Evolutionary conservation across 2,888 invertebrate genomes (phyloP).

Genomic region (Julus scandinavius): DNA sequence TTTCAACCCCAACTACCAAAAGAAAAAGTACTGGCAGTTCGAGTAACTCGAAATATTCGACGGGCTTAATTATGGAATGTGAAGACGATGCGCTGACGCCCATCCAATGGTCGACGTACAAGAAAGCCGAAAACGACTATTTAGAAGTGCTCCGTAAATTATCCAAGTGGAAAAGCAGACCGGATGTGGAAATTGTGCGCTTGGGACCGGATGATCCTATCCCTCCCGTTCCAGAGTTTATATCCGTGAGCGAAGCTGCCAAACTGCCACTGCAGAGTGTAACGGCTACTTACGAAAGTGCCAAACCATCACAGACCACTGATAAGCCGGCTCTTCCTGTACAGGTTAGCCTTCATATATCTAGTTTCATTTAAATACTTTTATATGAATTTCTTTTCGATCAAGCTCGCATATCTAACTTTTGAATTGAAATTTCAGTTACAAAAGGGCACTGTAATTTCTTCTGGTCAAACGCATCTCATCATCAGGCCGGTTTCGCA

Average conservation of each 20-base stretch:
- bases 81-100: slow-evolving; percentile 52
- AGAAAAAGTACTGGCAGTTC: slow-evolving; percentile 28
- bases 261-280: background rate
- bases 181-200: slow-evolving; percentile 49
- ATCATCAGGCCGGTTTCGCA: background rate
- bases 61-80: slow-evolving; percentile 53
- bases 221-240: slow-evolving; percentile 45
- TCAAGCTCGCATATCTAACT: background rate
- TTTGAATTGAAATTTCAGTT: background rate
- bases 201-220: slow-evolving; percentile 50
- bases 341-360: background rate
- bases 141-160: slow-evolving; percentile 48
- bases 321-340: background rate
- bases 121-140: slow-evolving; percentile 55
- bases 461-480: background rate
- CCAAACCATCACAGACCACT: background rate
- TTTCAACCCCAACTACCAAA: background rate
- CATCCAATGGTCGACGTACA: slow-evolving; percentile 50
- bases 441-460: background rate
- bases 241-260: slow-evolving; percentile 49
- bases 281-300: background rate
- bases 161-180: slow-evolving; percentile 45
- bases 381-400: too few relatives aligned
- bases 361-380: background rate
- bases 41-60: background rate